Evolutionary conservation across 37 sponge, comb jelly and placozoan genomes (phyloP).

Genomic region (Eunapius fragilis): DNA sequence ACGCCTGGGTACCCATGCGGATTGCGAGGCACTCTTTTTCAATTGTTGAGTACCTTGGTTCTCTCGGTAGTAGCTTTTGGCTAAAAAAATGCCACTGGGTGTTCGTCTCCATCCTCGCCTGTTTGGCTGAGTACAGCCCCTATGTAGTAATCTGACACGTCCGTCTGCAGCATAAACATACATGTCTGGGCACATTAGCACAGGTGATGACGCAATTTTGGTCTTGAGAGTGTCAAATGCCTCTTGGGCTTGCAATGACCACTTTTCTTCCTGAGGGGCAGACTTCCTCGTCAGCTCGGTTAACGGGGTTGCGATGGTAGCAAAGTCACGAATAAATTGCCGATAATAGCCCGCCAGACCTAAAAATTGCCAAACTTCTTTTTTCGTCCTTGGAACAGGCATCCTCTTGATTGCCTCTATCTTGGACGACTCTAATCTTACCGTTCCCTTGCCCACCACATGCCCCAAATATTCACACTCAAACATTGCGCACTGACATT

Average conservation of each 20-base stretch:
- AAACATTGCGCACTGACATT: constrained; percentile 19
- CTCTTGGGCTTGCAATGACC: not conserved
- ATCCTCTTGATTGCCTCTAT: not conserved
- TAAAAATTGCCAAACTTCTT: constrained; percentile 1
- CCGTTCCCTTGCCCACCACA: no score
- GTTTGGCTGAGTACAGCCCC: constrained; percentile 22
- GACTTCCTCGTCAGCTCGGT: constrained; percentile 8
- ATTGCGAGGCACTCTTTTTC: constrained; percentile 40
- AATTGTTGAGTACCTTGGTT: constrained; percentile 9
- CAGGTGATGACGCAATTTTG: not conserved
- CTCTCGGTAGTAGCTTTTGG: constrained; percentile 3
- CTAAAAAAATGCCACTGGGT: constrained; percentile 26
- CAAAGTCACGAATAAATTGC: not conserved
- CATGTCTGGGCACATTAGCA: not conserved
- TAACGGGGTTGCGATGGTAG: no score
- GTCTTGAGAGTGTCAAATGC: not conserved
- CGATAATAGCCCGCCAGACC: constrained; percentile 23
- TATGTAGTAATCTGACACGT: constrained; percentile 2
- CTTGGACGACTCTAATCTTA: no score
- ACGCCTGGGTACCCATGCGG: not conserved
- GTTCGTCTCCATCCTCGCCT: constrained; percentile 1
- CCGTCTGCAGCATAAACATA: not conserved
- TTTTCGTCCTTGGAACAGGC: constrained; percentile 9
- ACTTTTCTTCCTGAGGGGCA: not conserved
- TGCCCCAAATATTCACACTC: no score